These are phyloP conservation scores for Cyclina sinensis DNA, from an alignment of 1,140 invertebrate species.

Conservation along the genomic window DNA sequence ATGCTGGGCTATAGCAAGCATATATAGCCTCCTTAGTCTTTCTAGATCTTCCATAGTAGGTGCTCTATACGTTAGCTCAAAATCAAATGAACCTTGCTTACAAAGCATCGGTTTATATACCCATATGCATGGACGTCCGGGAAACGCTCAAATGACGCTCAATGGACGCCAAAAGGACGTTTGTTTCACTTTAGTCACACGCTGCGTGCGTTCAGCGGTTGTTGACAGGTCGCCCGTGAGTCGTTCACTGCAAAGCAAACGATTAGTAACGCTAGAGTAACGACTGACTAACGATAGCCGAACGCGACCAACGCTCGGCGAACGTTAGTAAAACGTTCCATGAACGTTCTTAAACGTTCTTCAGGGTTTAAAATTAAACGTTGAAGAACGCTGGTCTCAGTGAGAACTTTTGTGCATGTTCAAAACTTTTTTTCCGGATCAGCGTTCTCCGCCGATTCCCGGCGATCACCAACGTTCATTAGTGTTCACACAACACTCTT, in stretches of 20 bases:
- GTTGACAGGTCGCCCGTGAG: constrained; percentile 51
- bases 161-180: constrained; percentile 24
- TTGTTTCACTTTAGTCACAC: constrained; percentile 6
- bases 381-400: constrained; percentile 52
- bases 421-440: constrained; percentile 35
- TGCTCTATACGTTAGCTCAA: constrained; percentile 42
- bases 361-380: constrained; percentile 47
- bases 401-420: constrained; percentile 34
- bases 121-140: constrained; percentile 32
- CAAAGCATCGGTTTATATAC: too few relatives aligned
- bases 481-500: constrained; percentile 45
- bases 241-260: constrained; percentile 55
- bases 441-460: constrained; percentile 46
- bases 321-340: constrained; percentile 56
- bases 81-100: constrained; percentile 56
- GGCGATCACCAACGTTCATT: constrained; percentile 46
- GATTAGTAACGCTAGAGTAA: constrained; percentile 40
- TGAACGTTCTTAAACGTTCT: constrained; percentile 36
- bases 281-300: constrained; percentile 20
- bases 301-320: constrained; percentile 33
- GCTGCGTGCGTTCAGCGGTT: constrained; percentile 27
- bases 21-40: constrained; percentile 46
- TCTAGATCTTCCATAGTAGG: constrained; percentile 51
- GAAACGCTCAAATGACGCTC: constrained; percentile 26
- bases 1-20: too few relatives aligned